Percentiles rank a stretch among this genome's conserved stretches.
Conservation (phyloP, 2,113 vertebrate genomes). For the Symphodus melops region DNA sequence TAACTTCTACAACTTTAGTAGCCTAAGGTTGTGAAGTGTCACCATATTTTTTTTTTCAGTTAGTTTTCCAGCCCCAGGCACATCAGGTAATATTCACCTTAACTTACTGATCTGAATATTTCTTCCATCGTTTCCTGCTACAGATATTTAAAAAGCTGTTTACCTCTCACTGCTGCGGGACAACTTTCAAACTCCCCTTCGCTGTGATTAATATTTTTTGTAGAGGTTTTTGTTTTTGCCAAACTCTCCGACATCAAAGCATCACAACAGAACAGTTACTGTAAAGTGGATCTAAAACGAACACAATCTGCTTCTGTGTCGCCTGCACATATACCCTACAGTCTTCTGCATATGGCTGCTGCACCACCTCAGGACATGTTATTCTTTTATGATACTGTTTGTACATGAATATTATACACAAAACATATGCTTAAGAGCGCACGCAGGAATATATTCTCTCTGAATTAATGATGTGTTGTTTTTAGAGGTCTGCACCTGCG, state of each 20-base stretch:
- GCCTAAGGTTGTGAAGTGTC: background rate
- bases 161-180: constrained; percentile 1
- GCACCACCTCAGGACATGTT: constrained; percentile 24
- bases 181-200: background rate
- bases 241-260: constrained; percentile 20
- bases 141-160: constrained; percentile 24
- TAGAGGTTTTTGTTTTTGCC: background rate
- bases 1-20: background rate
- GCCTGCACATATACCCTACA: constrained; percentile 19
- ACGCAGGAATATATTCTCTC: constrained; percentile 19
- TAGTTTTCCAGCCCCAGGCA: background rate
- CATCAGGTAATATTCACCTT: background rate
- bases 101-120: background rate
- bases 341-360: constrained; percentile 29
- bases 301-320: constrained; percentile 32
- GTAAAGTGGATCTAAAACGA: constrained; percentile 15
- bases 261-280: background rate
- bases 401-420: constrained; percentile 55
- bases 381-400: constrained; percentile 15
- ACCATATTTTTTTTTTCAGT: background rate
- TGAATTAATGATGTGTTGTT: constrained; percentile 52
- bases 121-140: background rate
- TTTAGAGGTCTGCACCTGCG: constrained; percentile 30
- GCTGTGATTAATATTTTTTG: constrained; percentile 1
- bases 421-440: constrained; percentile 49